Base-by-base conservation (phyloP, 2,797 vertebrate species). In the Coccyzus lansbergi region DNA sequence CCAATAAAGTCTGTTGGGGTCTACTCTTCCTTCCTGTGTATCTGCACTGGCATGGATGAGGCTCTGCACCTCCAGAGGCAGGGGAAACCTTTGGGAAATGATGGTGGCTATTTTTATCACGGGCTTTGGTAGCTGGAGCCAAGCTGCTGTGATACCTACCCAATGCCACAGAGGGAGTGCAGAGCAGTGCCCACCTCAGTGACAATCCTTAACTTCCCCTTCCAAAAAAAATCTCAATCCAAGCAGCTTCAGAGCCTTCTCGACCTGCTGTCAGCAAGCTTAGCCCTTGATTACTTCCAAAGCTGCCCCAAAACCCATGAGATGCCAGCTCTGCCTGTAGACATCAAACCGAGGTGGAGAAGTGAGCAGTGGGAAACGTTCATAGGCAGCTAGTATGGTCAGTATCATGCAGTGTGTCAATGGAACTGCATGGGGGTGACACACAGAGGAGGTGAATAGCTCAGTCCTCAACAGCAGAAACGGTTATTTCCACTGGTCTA, bases 1-100 rank as follows among this genome's bases (percentile, higher is more conserved):
- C 87, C 75, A 89, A 79, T 77, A 91, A 83, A 94, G 81, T 78
- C 97, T 89, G 77, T 76, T 68, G 83, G 84, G 92, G 76, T 94
- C 79, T 9, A 2, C 67, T 9, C 86, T 76, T 90, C 64, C 53
- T 87, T 49, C 69, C 46, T 12, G 3, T 33, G 51, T 21, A 12
- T 56, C 82, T 48, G 52, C 17, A 4, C 65, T 1, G 11, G 86
- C 51, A 72, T 51, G 72, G 78, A 70, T 53, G 80, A 38, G 69
- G 79, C 42, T 25, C 5, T 0, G 1, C 8, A 2, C 15, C 51
- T 49, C 64, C 29, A 69, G 80, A 34, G 58, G 15, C 5, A 22
- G 40, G 18, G 13, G 18, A 10, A 13, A 40, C 26, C 51, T 56
- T 31, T 15, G 42, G 87, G 53, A 78, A 40, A 34, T 2, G 20